Evolutionary conservation across 1,140 invertebrate genomes (phyloP).

Genomic region (Stegodyphus mimosarum): DNA sequence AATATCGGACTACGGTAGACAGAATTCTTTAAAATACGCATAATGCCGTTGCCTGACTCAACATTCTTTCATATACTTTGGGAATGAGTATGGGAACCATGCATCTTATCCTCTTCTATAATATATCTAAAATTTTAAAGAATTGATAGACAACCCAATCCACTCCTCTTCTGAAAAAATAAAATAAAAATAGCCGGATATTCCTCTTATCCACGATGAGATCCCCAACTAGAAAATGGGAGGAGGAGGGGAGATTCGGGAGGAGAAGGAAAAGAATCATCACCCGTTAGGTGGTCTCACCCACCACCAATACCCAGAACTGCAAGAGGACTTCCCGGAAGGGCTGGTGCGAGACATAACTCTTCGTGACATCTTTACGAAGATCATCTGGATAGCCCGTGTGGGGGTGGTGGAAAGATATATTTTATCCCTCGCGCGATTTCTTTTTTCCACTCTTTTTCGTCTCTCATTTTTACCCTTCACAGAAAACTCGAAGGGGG

Average conservation of each 20-base stretch:
- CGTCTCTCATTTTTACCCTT: not conserved
- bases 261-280: not conserved
- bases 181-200: not conserved
- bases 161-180: not conserved
- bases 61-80: too few species aligned
- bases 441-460: not conserved
- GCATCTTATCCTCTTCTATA: not conserved
- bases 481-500: not conserved
- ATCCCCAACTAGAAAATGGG: not conserved
- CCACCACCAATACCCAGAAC: not conserved
- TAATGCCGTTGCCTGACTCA: too few species aligned
- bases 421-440: slow-evolving; percentile 8
- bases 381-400: slow-evolving; percentile 20
- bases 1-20: too few species aligned
- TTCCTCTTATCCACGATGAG: not conserved
- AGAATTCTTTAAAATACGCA: too few species aligned
- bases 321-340: not conserved
- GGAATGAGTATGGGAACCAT: too few species aligned
- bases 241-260: not conserved
- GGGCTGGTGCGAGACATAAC: slow-evolving; percentile 25
- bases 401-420: not conserved
- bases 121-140: not conserved
- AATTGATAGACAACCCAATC: not conserved
- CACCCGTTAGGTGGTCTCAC: slow-evolving; percentile 11
- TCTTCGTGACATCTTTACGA: slow-evolving; percentile 52